Conservation (phyloP, 2,888 invertebrate species). For the Apodemia duryi region DNA sequence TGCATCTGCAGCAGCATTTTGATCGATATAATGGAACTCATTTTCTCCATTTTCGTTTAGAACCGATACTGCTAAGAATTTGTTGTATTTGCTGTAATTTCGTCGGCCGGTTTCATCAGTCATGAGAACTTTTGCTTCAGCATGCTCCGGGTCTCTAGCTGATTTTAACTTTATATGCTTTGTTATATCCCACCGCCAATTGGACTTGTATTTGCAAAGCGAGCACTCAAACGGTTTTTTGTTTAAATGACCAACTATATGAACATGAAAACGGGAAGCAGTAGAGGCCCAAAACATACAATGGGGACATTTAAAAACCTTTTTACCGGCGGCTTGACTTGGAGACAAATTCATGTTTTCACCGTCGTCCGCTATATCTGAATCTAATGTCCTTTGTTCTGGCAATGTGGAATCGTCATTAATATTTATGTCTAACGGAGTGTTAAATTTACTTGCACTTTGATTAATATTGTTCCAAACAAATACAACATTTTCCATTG, state of each 20-base stretch:
- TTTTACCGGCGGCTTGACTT: constrained; percentile 82
- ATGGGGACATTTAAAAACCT: constrained; percentile 95
- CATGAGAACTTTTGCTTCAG: constrained; percentile 90
- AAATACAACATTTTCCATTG: constrained; percentile 90
- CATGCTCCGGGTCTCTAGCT: constrained; percentile 89
- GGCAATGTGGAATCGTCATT: constrained; percentile 70
- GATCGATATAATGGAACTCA: constrained; percentile 65
- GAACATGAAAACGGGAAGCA: constrained; percentile 95
- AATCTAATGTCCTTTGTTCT: constrained; percentile 54
- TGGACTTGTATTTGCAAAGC: constrained; percentile 94
- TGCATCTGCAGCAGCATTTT: constrained; percentile 58
- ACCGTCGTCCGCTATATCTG: constrained; percentile 62
- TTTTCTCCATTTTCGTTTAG: constrained; percentile 79
- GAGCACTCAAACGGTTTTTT: constrained; percentile 98
- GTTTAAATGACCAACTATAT: constrained; percentile 95
- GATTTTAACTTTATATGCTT: constrained; percentile 96
- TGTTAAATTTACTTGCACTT: constrained; percentile 56
- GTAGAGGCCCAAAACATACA: constrained; percentile 96
- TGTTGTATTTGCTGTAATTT: constrained; percentile 95
- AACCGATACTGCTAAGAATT: constrained; percentile 85
- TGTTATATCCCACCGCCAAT: constrained; percentile 98
- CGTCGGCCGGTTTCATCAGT: constrained; percentile 94
- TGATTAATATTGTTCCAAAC: constrained; percentile 87
- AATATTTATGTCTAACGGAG: constrained; percentile 63
- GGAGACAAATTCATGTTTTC: constrained; percentile 82